Conservation (phyloP, 2,888 invertebrate genomes). For the Hyles lineata region DNA sequence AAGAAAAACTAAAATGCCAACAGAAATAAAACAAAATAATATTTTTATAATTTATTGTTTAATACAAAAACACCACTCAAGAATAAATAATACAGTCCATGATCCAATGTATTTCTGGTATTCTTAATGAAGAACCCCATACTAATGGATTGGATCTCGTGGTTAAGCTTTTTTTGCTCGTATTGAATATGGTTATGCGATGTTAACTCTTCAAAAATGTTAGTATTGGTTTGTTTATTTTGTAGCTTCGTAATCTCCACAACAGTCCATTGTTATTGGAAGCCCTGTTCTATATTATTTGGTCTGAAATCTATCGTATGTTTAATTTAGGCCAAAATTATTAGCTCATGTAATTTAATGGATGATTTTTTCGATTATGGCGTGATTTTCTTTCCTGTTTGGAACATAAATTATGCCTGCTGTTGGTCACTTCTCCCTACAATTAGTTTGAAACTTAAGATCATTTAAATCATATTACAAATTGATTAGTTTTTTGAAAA, state of each 20-base stretch:
- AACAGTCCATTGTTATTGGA: background rate
- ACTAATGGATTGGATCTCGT: background rate
- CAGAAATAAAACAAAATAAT: slow-evolving; percentile 47
- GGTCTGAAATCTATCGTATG: background rate
- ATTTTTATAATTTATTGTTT: slow-evolving; percentile 57
- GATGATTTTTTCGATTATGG: no score
- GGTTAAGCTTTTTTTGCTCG: background rate
- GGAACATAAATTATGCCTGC: no score
- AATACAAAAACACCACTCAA: slow-evolving; percentile 58
- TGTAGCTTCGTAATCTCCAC: background rate
- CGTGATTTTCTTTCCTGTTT: no score
- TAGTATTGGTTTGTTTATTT: background rate
- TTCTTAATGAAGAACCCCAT: background rate
- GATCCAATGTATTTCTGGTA: slow-evolving; percentile 33
- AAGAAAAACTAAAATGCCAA: background rate
- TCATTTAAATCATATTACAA: no score
- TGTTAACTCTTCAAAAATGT: background rate
- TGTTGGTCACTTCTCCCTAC: no score
- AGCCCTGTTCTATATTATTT: background rate
- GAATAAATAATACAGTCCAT: slow-evolving; percentile 40
- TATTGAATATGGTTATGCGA: background rate
- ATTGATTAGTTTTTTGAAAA: no score
- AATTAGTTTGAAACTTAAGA: no score
- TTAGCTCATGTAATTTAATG: no score
- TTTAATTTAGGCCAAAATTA: background rate